A percentile compares a stretch with the other conserved stretches of the same genome.
phyloP scores from a whole-genome alignment of 1,140 invertebrate genomes.

The Trigoniulus corallinus region DNA sequence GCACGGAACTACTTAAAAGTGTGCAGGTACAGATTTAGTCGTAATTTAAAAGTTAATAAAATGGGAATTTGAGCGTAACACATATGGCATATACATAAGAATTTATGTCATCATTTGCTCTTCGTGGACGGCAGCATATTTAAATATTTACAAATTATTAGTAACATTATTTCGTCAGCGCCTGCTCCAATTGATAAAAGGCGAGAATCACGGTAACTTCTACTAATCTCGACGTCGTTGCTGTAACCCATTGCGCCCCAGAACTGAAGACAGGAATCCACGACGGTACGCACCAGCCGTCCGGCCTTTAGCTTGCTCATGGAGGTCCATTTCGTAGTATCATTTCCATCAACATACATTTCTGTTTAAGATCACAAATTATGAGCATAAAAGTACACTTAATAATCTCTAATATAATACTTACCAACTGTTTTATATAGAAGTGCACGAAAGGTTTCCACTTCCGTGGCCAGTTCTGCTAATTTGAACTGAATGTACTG shows the following conservation, averaged over 20 bases:
- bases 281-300: conserved; percentile 30
- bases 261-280: conserved; percentile 40
- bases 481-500: conserved; percentile 36
- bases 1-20: too few relatives aligned
- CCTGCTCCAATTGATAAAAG: conserved; percentile 40
- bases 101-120: too few relatives aligned
- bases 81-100: too few relatives aligned
- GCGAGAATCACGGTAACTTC: conserved; percentile 34
- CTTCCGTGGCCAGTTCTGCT: conserved; percentile 38
- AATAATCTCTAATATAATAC: not conserved
- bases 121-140: conserved; percentile 22
- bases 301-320: conserved; percentile 41
- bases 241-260: conserved; percentile 46
- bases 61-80: too few relatives aligned
- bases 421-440: conserved; percentile 31
- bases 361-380: conserved; percentile 14
- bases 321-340: conserved; percentile 38
- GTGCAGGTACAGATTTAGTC: too few relatives aligned
- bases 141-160: conserved; percentile 40
- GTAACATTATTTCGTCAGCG: conserved; percentile 43
- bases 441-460: conserved; percentile 33
- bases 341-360: conserved; percentile 30
- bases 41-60: too few relatives aligned
- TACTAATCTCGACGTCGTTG: conserved; percentile 30
- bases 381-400: not conserved